Evolutionary conservation across 2,113 vertebrate species (phyloP).

Genomic region (Tenebrosternarchus preto): DNA sequence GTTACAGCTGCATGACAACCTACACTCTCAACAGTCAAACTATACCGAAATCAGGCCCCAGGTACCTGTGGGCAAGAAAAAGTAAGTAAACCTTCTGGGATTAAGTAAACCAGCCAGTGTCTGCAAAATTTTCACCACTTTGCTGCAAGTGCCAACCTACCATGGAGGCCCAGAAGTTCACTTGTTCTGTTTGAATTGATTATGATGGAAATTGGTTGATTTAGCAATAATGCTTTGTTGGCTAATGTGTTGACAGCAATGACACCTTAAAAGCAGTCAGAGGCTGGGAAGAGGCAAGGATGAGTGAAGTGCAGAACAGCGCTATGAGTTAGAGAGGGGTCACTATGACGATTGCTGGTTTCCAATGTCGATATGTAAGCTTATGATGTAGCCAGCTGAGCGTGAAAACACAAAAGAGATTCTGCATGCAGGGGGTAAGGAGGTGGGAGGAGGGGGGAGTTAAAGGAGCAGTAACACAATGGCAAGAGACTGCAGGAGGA

Average conservation of each 20-base stretch:
- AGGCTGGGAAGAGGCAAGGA: no score
- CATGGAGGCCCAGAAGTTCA: background rate
- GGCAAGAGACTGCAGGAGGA: no score
- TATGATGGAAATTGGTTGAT: no score
- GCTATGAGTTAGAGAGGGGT: background rate
- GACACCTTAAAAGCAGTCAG: no score
- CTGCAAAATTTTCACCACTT: background rate
- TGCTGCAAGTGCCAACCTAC: background rate
- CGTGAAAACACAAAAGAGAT: background rate
- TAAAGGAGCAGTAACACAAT: no score
- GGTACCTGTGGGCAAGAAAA: background rate
- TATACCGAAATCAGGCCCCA: background rate
- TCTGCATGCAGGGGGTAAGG: background rate
- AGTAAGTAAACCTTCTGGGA: no score
- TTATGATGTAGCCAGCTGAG: background rate
- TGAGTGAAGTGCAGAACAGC: background rate
- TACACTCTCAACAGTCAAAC: background rate
- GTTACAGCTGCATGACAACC: background rate
- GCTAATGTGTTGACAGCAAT: no score
- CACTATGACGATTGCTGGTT: conserved; percentile 2
- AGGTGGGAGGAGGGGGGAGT: background rate
- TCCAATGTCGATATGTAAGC: conserved; percentile 18
- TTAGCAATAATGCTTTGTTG: no score
- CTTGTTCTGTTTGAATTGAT: no score
- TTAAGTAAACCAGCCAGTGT: background rate